Evolutionary conservation across 1,140 invertebrate genomes (phyloP), one percentile per base, ranked within the genome.

Genomic region (Temnothorax longispinosus): DNA sequence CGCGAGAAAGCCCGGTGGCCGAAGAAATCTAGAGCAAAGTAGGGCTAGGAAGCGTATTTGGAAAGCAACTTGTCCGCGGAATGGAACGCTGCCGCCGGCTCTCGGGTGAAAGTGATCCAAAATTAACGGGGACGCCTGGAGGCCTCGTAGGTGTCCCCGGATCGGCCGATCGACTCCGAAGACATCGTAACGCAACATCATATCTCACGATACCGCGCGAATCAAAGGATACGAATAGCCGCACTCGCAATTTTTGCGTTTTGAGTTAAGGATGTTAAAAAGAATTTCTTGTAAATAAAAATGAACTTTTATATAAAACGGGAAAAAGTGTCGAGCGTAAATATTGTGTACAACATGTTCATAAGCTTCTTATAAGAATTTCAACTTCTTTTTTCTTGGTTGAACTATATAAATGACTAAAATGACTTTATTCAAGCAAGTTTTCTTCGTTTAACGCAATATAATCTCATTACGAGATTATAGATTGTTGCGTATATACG

Each of bases 71-170:
- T 27, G 74, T 67, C 65, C 44, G 64, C 56, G 32, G 11, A 58
- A 38, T 41, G 81, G 62, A 60, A 32, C 47, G 41, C 65, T 1
- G 21, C 65, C 2, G 32, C 8, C 64, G 56, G 7, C 64, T 56
- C 76, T 64, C 67, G 69, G 64, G 89, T 91, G 89, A 91, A 91
- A 91, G 89, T 91, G 89, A 91, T 91, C 87, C 89, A 71, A 91
- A 91, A 91, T 91, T 91, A 91, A 88, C 89, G 89, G 87, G 89
- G 89, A 91, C 89, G 89, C 81, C 81, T 72, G 72, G 85, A 71
- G 88, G 65, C 72, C 54, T 86, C 89, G 78, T 90, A 87, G 88
- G 88, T 89, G 89, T 90, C 77, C 58, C 62, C 77, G 60, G 27
- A 27, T 27, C 27, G 27, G 58, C 71, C 62, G 64, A 89, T 75